phyloP scores from a whole-genome alignment of 2,113 vertebrate genomes.

The Okapia johnstoni region DNA sequence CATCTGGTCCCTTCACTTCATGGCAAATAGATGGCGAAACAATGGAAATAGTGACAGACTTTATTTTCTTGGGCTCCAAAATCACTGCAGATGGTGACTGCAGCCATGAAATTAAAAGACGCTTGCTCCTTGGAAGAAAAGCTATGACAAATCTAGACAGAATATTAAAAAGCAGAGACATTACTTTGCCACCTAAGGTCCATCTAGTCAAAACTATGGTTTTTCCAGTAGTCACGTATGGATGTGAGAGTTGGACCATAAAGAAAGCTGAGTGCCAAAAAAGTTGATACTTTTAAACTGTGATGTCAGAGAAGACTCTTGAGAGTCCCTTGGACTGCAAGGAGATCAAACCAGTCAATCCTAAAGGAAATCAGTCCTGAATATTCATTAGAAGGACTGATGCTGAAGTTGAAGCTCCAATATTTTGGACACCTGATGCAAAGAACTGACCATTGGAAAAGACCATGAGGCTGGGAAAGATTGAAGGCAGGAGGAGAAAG shows the following conservation, averaged over 20 bases:
- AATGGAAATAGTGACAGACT: too few relatives aligned
- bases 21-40: too few relatives aligned
- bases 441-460: background rate
- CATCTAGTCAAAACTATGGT: too few relatives aligned
- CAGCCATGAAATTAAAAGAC: too few relatives aligned
- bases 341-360: background rate
- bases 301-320: background rate
- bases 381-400: background rate
- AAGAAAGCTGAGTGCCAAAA: background rate
- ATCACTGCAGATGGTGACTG: too few relatives aligned
- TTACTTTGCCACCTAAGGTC: too few relatives aligned
- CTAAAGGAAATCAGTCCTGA: background rate
- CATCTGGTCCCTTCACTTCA: too few relatives aligned
- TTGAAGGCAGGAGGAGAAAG: background rate
- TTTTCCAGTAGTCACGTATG: too few relatives aligned
- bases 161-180: too few relatives aligned
- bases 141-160: too few relatives aligned
- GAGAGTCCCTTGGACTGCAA: background rate
- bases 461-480: background rate
- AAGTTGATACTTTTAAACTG: background rate
- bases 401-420: background rate
- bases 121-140: too few relatives aligned
- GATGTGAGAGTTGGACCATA: background rate
- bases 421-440: background rate
- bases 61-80: too few relatives aligned